These are phyloP conservation scores for Nowickia ferox DNA, from an alignment of 2,888 invertebrate species.

Conservation along the genomic window DNA sequence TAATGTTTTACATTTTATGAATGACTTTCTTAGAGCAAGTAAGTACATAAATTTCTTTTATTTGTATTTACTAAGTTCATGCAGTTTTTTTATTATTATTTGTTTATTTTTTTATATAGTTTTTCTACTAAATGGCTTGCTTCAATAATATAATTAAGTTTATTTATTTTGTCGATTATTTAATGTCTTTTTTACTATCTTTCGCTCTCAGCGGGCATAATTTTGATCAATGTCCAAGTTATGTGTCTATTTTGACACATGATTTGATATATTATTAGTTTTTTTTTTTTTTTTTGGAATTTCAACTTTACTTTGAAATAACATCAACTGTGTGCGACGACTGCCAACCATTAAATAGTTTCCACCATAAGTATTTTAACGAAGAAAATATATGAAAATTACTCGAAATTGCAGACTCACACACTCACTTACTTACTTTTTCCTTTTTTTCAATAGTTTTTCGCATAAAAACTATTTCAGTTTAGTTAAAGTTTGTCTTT, in stretches of 20 bases:
- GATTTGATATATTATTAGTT: conserved; percentile 70
- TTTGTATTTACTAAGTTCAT: neutral
- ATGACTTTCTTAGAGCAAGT: neutral
- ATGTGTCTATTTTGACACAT: conserved; percentile 72
- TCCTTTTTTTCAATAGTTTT: conserved; percentile 58
- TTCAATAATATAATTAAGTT: conserved; percentile 69
- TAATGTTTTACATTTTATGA: neutral
- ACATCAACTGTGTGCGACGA: conserved; percentile 54
- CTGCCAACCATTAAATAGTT: conserved; percentile 67
- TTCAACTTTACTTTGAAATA: conserved; percentile 39
- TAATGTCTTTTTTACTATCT: conserved; percentile 66
- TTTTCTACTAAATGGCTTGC: conserved; percentile 42
- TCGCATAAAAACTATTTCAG: conserved; percentile 70
- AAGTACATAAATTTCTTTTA: conserved; percentile 18
- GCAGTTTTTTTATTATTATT: neutral
- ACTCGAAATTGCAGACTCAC: conserved; percentile 64
- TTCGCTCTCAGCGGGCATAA: conserved; percentile 70
- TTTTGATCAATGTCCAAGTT: conserved; percentile 72
- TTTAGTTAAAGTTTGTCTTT: conserved; percentile 59
- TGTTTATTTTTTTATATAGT: conserved; percentile 15
- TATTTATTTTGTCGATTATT: conserved; percentile 70
- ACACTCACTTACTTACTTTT: conserved; percentile 48
- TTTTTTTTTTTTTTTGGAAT: conserved; percentile 37
- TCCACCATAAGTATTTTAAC: conserved; percentile 64
- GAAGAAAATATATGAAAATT: conserved; percentile 64